Percentiles rank a stretch among this genome's conserved stretches.
phyloP scores from a whole-genome alignment of 2,797 vertebrate species.

The Lepidocolaptes lacrymiger region DNA sequence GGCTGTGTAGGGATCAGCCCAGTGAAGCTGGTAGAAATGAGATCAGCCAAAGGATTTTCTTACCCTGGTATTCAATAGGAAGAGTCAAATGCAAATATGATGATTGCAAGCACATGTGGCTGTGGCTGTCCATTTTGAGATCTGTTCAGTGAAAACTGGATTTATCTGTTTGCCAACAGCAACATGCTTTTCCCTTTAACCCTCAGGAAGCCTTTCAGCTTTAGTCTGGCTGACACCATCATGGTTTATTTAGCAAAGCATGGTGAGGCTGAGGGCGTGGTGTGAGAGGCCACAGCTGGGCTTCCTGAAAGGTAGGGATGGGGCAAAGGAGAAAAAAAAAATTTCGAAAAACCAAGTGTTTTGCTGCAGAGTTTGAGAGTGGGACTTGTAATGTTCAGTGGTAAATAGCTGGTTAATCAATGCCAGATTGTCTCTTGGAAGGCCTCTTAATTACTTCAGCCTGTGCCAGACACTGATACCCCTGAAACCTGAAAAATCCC shows the following conservation, averaged over 20 bases:
- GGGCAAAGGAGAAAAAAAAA: neutral
- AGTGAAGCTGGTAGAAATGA: neutral
- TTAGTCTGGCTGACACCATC: neutral
- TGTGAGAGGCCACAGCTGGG: neutral
- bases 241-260: neutral
- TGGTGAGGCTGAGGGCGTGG: neutral
- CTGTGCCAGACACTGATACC: conserved; percentile 39
- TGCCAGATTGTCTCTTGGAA: conserved; percentile 16
- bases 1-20: neutral
- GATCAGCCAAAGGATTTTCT: neutral
- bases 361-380: neutral
- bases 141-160: neutral
- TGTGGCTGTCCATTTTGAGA: conserved; percentile 20
- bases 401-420: conserved; percentile 39
- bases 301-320: neutral
- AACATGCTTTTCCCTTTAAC: conserved; percentile 44
- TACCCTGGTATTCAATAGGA: neutral
- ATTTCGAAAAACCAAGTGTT: neutral
- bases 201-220: conserved; percentile 22
- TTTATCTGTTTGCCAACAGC: conserved; percentile 45
- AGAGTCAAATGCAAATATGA: neutral
- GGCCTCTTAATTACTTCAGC: conserved; percentile 46
- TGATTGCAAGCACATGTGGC: neutral
- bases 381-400: neutral
- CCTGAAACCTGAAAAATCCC: conserved; percentile 57